Evolutionary conservation across 2,797 vertebrate genomes (phyloP), one percentile per base, ranked within the genome.

Genomic region (Anabacerthia variegaticeps): DNA sequence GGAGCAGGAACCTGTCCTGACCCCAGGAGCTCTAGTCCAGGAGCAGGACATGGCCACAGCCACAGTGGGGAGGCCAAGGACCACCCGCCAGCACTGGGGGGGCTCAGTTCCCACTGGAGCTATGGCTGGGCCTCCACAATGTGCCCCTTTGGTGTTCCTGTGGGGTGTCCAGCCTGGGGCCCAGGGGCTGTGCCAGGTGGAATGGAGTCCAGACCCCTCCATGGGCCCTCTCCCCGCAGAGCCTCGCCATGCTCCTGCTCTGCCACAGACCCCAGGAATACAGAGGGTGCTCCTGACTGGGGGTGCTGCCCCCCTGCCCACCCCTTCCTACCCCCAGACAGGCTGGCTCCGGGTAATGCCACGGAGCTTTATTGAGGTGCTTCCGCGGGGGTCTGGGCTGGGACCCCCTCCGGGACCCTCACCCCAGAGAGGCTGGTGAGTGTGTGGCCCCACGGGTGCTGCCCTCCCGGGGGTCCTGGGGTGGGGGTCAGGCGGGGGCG

Each of bases 351-450:
- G 6, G 65, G 65, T 94, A 51, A 80, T 63, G 93, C 95, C 94
- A 93, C 56, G 44, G 94, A 91, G 93, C 80, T 96, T 96, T 96
- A 96, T 94, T 96, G 91, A 71, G 65, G 87, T 39, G 79, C 37
- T 89, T 76, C 63, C 20, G 4, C 63, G 28, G 4, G 56, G 79
- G 65, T 63, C 65, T 76, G 72, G 72, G 65, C 87, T 9, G 71
- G 87, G 78, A 67, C 44, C 65, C 44, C 44, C 44, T 14, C 34
- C 26, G 12, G 52, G 43, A 44, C 87, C 58, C 76, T 87, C 61
- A 26, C 71, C 87, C 92, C 51, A 34, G 68, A 92, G 86, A 92
- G 93, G 95, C 95, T 96, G 95, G 93, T 96, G 95, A 93, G 34
- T 58, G 89, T 28, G 68, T 6, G 34, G 28, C 46, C 85, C 85